Conservation (phyloP, 2,888 invertebrate genomes). For the Alviniconcha strummeri region DNA sequence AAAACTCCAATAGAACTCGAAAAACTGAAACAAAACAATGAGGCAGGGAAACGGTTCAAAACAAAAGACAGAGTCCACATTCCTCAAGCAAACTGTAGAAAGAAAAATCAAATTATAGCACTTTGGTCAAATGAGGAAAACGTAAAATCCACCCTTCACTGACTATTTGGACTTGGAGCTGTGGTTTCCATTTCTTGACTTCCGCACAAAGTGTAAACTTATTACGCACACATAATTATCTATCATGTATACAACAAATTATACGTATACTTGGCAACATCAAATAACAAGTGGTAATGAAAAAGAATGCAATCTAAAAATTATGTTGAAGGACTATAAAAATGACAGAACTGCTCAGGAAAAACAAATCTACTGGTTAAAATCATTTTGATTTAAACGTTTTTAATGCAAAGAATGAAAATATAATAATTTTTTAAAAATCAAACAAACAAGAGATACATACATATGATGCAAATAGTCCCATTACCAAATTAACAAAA, state of each 20-base stretch:
- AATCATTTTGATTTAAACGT: background rate
- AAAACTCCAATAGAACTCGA: too few relatives aligned
- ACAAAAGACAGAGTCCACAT: conserved; percentile 19
- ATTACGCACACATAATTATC: background rate
- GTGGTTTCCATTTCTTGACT: conserved; percentile 6
- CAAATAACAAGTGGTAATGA: background rate
- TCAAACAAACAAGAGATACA: conserved; percentile 22
- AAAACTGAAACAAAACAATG: too few relatives aligned
- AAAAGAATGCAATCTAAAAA: conserved; percentile 1
- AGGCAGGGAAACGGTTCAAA: background rate
- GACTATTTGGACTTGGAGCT: conserved; percentile 48
- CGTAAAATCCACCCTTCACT: background rate
- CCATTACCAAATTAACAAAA: conserved; percentile 33
- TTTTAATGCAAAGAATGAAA: conserved; percentile 9
- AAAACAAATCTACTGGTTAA: conserved; percentile 13
- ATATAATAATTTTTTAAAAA: background rate
- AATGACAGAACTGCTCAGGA: background rate
- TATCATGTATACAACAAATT: background rate
- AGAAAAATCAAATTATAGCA: conserved; percentile 21
- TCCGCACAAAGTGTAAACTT: background rate
- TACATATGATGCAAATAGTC: conserved; percentile 26
- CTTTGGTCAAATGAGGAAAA: conserved; percentile 11
- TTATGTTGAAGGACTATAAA: background rate
- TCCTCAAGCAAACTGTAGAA: conserved; percentile 20
- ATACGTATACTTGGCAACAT: background rate